These are phyloP conservation scores for Antitype chi DNA, from an alignment of 2,888 invertebrate genomes.

Conservation along the genomic window DNA sequence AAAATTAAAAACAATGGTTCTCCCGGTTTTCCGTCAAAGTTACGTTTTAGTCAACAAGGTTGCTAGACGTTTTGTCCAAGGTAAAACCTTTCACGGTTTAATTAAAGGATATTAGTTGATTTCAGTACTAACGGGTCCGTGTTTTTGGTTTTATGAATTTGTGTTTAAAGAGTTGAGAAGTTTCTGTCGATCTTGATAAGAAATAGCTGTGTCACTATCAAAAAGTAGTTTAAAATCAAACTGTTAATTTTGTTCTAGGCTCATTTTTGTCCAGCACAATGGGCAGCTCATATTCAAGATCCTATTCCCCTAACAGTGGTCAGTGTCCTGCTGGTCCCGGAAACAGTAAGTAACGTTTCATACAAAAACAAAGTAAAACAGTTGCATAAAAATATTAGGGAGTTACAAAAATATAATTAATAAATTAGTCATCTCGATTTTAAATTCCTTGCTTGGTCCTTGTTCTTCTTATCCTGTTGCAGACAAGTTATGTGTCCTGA, in stretches of 20 bases:
- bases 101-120: slow-evolving; percentile 5
- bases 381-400: too few relatives aligned
- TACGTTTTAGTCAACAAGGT: slow-evolving; percentile 76
- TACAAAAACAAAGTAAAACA: background rate
- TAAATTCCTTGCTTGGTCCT: background rate
- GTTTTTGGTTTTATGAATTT: slow-evolving; percentile 12
- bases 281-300: slow-evolving; percentile 87
- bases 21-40: slow-evolving; percentile 71
- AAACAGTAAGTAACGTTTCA: slow-evolving; percentile 76
- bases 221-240: slow-evolving; percentile 7
- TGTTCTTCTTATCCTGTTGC: background rate
- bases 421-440: background rate
- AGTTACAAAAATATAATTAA: background rate
- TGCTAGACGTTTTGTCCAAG: slow-evolving; percentile 80
- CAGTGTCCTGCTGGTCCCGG: slow-evolving; percentile 66
- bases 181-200: slow-evolving; percentile 3
- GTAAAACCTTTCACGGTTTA: slow-evolving; percentile 76
- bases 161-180: background rate
- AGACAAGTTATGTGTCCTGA: slow-evolving; percentile 15
- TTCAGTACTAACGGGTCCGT: background rate
- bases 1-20: slow-evolving; percentile 61
- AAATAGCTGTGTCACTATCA: slow-evolving; percentile 7
- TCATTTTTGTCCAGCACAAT: slow-evolving; percentile 71
- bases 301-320: slow-evolving; percentile 84
- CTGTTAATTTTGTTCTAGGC: slow-evolving; percentile 45